phyloP scores from a whole-genome alignment of 1,140 invertebrate species.

The Diorhabda carinulata region DNA sequence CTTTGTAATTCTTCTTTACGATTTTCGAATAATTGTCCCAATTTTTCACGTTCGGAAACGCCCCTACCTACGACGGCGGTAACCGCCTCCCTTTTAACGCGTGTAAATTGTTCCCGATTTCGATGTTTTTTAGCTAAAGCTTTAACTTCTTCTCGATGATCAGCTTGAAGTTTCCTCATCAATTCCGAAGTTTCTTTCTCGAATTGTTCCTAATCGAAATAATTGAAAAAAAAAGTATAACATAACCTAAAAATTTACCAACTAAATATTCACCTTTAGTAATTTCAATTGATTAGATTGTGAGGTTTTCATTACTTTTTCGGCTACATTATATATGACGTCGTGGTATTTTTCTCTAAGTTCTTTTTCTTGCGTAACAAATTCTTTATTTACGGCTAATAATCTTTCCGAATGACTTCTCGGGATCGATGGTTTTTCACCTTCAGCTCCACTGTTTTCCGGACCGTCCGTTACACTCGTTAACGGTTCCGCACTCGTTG shows the following conservation, averaged over 20 bases:
- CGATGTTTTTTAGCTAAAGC: slow-evolving; percentile 71
- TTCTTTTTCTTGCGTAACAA: slow-evolving; percentile 71
- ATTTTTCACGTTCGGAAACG: slow-evolving; percentile 72
- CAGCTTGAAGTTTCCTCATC: slow-evolving; percentile 76
- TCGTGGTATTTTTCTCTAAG: slow-evolving; percentile 82
- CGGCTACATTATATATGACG: slow-evolving; percentile 66
- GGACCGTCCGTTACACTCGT: slow-evolving; percentile 40
- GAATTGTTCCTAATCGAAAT: slow-evolving; percentile 54
- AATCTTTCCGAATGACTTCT: slow-evolving; percentile 66
- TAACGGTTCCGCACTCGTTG: slow-evolving; percentile 43
- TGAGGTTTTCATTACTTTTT: slow-evolving; percentile 74
- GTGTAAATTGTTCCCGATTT: slow-evolving; percentile 85
- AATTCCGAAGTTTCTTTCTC: slow-evolving; percentile 78
- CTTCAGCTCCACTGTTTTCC: slow-evolving; percentile 45
- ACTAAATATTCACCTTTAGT: slow-evolving; percentile 49
- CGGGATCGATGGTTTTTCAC: slow-evolving; percentile 50
- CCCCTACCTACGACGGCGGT: slow-evolving; percentile 76
- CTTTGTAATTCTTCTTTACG: slow-evolving; percentile 71
- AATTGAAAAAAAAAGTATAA: slow-evolving; percentile 7
- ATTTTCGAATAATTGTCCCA: slow-evolving; percentile 70
- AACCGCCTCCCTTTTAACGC: slow-evolving; percentile 72
- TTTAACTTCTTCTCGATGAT: slow-evolving; percentile 83
- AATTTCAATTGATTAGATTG: slow-evolving; percentile 76
- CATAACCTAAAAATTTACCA: not conserved
- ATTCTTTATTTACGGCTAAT: slow-evolving; percentile 64